These are phyloP conservation scores for Kradibia gibbosae DNA, from an alignment of 1,140 invertebrate genomes.

Conservation along the genomic window DNA sequence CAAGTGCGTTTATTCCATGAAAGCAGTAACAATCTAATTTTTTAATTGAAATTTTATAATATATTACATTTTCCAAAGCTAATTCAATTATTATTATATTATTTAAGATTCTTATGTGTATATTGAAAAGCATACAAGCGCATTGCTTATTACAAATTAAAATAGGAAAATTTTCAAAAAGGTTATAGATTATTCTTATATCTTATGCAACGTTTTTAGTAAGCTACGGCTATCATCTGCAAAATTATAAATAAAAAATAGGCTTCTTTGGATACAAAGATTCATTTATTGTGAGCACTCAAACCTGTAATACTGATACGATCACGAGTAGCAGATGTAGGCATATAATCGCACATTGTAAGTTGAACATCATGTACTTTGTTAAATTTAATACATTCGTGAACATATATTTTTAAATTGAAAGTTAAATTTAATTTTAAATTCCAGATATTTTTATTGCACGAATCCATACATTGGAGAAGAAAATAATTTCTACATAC, in stretches of 20 bases:
- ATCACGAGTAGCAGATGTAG: not conserved
- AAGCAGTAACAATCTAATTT: not conserved
- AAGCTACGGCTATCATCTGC: not conserved
- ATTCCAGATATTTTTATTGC: not conserved
- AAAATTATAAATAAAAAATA: not conserved
- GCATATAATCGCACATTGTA: not conserved
- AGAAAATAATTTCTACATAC: not conserved
- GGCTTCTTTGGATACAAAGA: not conserved
- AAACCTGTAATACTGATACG: not conserved
- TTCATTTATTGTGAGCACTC: not conserved
- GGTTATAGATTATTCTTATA: not conserved
- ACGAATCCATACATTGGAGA: not conserved
- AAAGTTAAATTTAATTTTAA: not conserved
- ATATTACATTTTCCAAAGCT: not conserved
- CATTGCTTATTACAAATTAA: not conserved
- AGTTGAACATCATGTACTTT: not conserved
- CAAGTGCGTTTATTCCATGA: not conserved
- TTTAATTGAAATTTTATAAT: not conserved
- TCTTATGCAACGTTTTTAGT: not conserved
- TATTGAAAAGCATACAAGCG: not conserved
- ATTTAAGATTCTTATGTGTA: not conserved
- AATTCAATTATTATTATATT: not conserved
- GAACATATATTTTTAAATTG: not conserved
- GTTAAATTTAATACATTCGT: not conserved
- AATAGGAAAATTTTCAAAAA: not conserved